phyloP scores from a whole-genome alignment of 2,113 vertebrate species.

The Okapia johnstoni region DNA sequence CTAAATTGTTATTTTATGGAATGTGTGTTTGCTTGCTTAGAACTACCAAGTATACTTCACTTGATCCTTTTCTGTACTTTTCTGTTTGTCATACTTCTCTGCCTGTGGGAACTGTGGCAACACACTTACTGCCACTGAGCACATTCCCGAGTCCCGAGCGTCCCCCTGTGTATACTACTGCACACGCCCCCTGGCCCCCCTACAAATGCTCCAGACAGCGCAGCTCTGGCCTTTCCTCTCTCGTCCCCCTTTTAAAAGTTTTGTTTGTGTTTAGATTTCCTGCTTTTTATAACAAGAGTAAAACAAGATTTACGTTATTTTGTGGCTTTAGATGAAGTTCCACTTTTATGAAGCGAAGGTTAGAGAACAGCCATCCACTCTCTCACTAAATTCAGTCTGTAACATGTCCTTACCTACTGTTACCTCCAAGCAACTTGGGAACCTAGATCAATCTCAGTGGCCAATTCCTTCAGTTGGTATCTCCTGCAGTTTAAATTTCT shows the following conservation, averaged over 20 bases:
- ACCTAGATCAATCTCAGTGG: background rate
- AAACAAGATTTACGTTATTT: background rate
- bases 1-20: constrained; percentile 64
- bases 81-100: constrained; percentile 3
- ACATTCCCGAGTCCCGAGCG: background rate
- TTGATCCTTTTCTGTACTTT: background rate
- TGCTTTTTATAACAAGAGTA: background rate
- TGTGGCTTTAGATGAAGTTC: constrained; percentile 1
- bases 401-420: background rate
- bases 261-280: background rate
- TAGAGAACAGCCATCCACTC: background rate
- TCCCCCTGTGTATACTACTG: no score
- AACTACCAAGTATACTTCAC: constrained; percentile 27
- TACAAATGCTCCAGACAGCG: background rate
- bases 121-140: background rate
- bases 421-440: background rate
- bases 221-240: background rate
- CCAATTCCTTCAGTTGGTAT: background rate
- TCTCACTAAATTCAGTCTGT: constrained; percentile 6
- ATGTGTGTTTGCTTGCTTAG: constrained; percentile 62
- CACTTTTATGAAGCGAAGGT: background rate
- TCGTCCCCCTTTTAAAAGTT: background rate
- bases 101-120: background rate
- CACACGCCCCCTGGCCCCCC: background rate
- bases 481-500: background rate